Percentiles rank a stretch among this genome's conserved stretches.
Conservation (phyloP, 2,113 vertebrate species). For the Sceloporus tristichus region DNA sequence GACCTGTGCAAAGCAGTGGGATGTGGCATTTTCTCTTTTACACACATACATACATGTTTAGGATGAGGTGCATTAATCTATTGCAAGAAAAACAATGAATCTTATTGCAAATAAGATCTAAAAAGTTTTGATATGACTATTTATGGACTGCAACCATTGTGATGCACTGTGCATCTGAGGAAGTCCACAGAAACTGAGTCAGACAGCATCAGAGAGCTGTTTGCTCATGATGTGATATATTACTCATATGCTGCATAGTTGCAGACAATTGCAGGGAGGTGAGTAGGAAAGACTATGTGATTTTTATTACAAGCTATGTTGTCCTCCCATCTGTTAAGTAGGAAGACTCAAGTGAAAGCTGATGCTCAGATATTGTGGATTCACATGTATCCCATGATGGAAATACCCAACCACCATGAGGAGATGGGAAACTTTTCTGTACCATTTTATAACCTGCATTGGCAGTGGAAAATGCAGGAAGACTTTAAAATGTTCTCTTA, state of each 20-base stretch:
- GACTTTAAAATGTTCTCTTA: constrained; percentile 32
- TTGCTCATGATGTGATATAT: neutral
- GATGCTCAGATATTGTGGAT: neutral
- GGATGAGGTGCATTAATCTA: too few species aligned
- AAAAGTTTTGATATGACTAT: too few species aligned
- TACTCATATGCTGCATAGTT: neutral
- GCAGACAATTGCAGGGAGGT: neutral
- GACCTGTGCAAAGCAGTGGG: neutral
- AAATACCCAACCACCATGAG: neutral
- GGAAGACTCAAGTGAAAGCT: neutral
- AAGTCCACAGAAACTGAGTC: too few species aligned
- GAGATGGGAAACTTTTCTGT: constrained; percentile 15
- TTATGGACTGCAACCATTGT: too few species aligned
- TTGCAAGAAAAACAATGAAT: too few species aligned
- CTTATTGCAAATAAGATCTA: too few species aligned
- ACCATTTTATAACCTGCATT: constrained; percentile 45
- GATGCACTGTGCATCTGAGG: too few species aligned
- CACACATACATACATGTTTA: too few species aligned
- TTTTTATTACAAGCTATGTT: neutral
- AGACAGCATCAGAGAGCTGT: too few species aligned
- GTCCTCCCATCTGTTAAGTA: neutral
- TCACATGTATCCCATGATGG: neutral
- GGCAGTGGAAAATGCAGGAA: neutral
- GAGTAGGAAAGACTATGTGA: neutral
- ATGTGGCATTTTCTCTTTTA: too few species aligned